Percentiles rank a stretch among this genome's conserved stretches.
Conservation (phyloP, 2,888 invertebrate genomes). For the Dynastes grantii region DNA sequence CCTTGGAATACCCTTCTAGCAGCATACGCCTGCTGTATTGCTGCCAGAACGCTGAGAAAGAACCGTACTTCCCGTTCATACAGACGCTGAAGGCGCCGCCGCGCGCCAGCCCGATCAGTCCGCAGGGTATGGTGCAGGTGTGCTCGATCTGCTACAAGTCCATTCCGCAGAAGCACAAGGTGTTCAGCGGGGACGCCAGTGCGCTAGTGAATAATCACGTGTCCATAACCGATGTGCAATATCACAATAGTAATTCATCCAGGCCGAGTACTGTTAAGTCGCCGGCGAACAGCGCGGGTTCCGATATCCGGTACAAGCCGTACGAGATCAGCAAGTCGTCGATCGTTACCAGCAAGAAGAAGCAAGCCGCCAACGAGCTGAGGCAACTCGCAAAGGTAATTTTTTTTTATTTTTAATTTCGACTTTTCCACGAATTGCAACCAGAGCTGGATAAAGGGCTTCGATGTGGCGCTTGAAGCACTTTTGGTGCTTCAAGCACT, state of each 20-base stretch:
- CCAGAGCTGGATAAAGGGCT: too few relatives aligned
- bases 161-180: constrained; percentile 84
- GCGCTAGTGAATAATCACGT: constrained; percentile 66
- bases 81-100: constrained; percentile 85
- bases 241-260: constrained; percentile 65
- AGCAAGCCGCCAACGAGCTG: constrained; percentile 69
- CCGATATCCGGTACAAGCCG: constrained; percentile 76
- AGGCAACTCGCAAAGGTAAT: constrained; percentile 63
- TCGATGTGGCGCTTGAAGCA: too few relatives aligned
- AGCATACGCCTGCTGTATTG: constrained; percentile 88
- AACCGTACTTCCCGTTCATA: constrained; percentile 93
- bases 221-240: constrained; percentile 68
- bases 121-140: constrained; percentile 79
- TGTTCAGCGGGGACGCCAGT: constrained; percentile 73
- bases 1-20: constrained; percentile 84
- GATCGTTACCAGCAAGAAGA: constrained; percentile 70
- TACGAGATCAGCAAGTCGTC: constrained; percentile 73
- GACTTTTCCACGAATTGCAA: background rate
- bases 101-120: constrained; percentile 91
- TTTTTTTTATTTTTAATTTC: background rate
- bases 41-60: constrained; percentile 87
- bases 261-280: constrained; percentile 73
- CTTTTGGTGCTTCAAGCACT: too few relatives aligned
- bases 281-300: constrained; percentile 72
- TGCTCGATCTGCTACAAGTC: constrained; percentile 90